phyloP scores from a whole-genome alignment of 1,140 invertebrate genomes.

The Apis florea region DNA sequence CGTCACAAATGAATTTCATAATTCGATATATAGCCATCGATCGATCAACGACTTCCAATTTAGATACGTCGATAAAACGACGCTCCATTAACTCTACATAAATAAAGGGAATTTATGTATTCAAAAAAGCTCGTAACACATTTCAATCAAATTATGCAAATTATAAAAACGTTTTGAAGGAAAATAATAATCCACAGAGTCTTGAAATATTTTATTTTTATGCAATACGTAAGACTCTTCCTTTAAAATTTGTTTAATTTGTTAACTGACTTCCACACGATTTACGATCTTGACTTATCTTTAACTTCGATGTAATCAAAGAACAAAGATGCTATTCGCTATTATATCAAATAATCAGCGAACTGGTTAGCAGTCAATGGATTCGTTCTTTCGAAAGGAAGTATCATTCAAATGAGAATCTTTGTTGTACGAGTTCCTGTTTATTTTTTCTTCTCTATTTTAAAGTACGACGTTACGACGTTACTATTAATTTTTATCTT shows the following conservation, averaged over 20 bases:
- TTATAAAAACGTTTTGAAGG: too few species aligned
- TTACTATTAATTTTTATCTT: background rate
- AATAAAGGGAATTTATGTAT: background rate
- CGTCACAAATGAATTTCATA: constrained; percentile 1
- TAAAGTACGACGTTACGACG: background rate
- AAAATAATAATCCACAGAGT: too few species aligned
- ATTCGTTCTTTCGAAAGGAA: background rate
- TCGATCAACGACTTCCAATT: background rate
- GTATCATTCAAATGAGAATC: background rate
- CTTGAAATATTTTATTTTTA: background rate
- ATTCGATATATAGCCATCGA: background rate
- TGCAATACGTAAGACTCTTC: background rate
- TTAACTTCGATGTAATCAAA: background rate
- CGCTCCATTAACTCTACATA: background rate
- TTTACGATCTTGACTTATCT: background rate
- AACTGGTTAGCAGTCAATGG: background rate
- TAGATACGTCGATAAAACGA: background rate
- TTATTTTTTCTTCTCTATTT: background rate
- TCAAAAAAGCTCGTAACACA: background rate
- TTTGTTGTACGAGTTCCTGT: background rate
- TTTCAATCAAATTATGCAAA: background rate
- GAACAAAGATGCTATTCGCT: background rate
- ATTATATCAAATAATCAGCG: background rate
- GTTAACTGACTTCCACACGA: background rate
- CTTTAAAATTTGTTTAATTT: background rate